Evolutionary conservation across 2,797 vertebrate genomes (phyloP).

Genomic region (Falco peregrinus): DNA sequence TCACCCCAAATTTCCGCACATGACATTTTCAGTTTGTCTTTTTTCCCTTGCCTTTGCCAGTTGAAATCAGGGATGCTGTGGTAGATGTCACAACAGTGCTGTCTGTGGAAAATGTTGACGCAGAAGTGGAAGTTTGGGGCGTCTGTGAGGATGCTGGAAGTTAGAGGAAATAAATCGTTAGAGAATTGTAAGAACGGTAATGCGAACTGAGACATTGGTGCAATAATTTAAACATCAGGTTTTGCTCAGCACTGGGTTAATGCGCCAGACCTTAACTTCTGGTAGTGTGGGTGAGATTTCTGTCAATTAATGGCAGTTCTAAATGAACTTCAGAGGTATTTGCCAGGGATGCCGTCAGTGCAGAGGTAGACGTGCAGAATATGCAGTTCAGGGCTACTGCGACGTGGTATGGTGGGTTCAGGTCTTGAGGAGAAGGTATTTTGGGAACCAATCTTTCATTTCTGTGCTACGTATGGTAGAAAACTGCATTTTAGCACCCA

Average conservation of each 20-base stretch:
- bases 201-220: neutral
- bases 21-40: neutral
- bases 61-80: neutral
- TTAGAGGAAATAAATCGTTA: neutral
- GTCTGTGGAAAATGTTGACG: neutral
- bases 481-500: neutral
- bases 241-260: neutral
- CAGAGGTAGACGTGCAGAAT: neutral
- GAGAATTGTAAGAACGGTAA: neutral
- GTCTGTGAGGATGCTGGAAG: neutral
- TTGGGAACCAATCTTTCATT: neutral
- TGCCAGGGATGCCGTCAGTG: neutral
- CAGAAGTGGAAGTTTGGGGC: neutral
- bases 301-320: neutral
- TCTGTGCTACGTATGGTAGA: neutral
- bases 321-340: neutral
- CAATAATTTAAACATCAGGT: neutral
- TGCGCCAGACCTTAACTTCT: neutral
- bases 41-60: neutral
- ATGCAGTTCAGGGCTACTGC: neutral
- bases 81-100: neutral
- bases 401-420: neutral
- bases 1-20: rapidly evolving
- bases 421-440: neutral
- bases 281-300: neutral